phyloP scores from a whole-genome alignment of 2,888 invertebrate species.

The Pandemis heparana region DNA sequence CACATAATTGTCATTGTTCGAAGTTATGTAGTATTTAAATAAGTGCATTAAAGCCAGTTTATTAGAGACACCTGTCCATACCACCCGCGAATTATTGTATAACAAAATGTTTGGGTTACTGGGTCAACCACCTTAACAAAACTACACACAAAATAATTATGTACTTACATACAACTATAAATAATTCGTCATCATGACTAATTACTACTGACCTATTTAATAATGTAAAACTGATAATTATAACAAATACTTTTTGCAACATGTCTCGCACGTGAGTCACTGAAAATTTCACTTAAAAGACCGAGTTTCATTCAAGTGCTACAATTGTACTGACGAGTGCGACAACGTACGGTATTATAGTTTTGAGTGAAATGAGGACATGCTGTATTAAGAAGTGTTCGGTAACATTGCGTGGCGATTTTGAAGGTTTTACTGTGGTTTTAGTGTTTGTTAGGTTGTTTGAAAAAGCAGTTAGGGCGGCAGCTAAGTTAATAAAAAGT shows the following conservation, averaged over 20 bases:
- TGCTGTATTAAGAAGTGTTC: constrained; percentile 50
- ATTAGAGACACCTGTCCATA: constrained; percentile 37
- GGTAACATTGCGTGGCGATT: constrained; percentile 28
- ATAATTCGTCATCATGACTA: constrained; percentile 59
- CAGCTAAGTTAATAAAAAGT: neutral
- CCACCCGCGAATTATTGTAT: constrained; percentile 30
- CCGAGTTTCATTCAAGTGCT: constrained; percentile 45
- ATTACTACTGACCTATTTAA: constrained; percentile 58
- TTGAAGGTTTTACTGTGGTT: constrained; percentile 21
- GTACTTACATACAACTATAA: constrained; percentile 22
- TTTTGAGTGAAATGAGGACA: constrained; percentile 49
- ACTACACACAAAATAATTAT: constrained; percentile 24
- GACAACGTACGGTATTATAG: constrained; percentile 23
- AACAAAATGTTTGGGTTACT: constrained; percentile 37
- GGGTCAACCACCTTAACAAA: constrained; percentile 27
- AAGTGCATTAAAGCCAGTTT: constrained; percentile 21
- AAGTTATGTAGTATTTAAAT: constrained; percentile 1
- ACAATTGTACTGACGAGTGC: constrained; percentile 47
- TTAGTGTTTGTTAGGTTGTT: constrained; percentile 20
- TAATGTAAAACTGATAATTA: constrained; percentile 47
- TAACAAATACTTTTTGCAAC: constrained; percentile 56
- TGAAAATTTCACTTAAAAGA: constrained; percentile 68
- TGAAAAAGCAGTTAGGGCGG: neutral
- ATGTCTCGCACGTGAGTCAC: constrained; percentile 62
- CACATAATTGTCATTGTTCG: neutral